These are phyloP conservation scores for Empidonax alnorum DNA, from an alignment of 2,113 vertebrate species.

Conservation along the genomic window DNA sequence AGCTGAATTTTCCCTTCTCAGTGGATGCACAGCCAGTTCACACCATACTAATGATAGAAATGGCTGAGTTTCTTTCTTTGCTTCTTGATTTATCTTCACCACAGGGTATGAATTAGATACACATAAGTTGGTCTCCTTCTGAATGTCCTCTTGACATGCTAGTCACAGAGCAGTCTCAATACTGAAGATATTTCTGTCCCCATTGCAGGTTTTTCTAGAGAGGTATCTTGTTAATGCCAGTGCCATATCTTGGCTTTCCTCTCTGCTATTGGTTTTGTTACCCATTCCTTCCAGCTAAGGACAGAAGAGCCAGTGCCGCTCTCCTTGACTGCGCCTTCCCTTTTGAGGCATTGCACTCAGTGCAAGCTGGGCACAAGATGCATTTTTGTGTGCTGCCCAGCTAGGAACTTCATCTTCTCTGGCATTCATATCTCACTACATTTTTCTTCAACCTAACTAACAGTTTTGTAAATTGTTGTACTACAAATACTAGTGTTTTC, in stretches of 20 bases:
- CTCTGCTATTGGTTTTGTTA: not conserved
- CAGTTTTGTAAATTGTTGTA: not conserved
- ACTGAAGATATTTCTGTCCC: not conserved
- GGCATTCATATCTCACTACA: not conserved
- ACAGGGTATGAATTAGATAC: not conserved
- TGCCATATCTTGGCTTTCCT: not conserved
- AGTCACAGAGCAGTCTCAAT: not conserved
- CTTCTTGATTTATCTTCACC: not conserved
- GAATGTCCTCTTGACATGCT: not conserved
- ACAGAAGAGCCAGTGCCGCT: not conserved
- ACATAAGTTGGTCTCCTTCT: not conserved
- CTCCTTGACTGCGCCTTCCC: not conserved
- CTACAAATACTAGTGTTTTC: not conserved
- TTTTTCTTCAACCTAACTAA: constrained; percentile 4
- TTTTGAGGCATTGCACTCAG: not conserved
- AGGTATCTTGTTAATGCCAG: not conserved
- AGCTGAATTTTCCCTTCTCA: not conserved
- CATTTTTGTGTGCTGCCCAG: constrained; percentile 3
- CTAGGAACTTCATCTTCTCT: not conserved
- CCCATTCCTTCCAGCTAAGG: not conserved
- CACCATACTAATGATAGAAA: not conserved
- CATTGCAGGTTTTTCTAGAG: not conserved
- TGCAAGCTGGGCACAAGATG: not conserved
- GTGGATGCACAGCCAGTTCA: not conserved
- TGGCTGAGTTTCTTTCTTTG: not conserved